Conservation (phyloP, 2,797 vertebrate species). For the Astyanax mexicanus region DNA sequence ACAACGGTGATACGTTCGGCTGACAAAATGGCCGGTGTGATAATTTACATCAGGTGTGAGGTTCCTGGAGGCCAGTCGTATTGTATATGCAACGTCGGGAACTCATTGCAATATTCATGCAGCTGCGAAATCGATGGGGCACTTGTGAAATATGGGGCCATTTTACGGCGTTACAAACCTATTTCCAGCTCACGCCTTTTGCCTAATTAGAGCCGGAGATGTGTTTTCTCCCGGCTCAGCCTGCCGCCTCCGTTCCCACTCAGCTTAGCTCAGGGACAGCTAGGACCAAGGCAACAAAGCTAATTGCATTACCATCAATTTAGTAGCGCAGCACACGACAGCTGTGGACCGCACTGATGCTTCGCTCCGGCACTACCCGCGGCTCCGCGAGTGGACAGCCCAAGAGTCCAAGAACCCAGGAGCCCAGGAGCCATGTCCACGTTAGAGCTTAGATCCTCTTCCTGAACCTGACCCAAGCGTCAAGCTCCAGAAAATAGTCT, state of each 20-base stretch:
- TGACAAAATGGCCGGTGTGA: slow-evolving; percentile 54
- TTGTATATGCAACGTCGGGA: slow-evolving; percentile 59
- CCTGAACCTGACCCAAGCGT: no score
- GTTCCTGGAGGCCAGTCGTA: slow-evolving; percentile 49
- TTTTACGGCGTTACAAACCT: slow-evolving; percentile 67
- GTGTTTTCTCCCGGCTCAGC: slow-evolving; percentile 55
- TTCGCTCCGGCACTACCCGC: slow-evolving; percentile 48
- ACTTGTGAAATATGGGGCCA: slow-evolving; percentile 64
- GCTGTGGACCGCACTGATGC: slow-evolving; percentile 66
- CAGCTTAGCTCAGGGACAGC: slow-evolving; percentile 55
- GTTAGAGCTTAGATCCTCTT: no score
- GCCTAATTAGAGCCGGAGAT: slow-evolving; percentile 73
- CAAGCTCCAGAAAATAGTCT: no score
- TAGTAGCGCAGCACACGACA: slow-evolving; percentile 71
- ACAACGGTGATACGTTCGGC: slow-evolving; percentile 51
- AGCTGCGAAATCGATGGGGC: slow-evolving; percentile 60
- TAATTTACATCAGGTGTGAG: slow-evolving; percentile 50
- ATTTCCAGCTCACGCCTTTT: slow-evolving; percentile 66
- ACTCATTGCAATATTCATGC: slow-evolving; percentile 67
- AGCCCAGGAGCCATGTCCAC: no score
- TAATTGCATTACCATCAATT: slow-evolving; percentile 81
- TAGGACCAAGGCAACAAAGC: slow-evolving; percentile 71
- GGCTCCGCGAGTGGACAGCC: background rate
- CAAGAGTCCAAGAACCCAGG: background rate
- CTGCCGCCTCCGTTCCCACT: slow-evolving; percentile 43